These are phyloP conservation scores for Echiichthys vipera DNA, from an alignment of 2,797 vertebrate species.

Conservation along the genomic window DNA sequence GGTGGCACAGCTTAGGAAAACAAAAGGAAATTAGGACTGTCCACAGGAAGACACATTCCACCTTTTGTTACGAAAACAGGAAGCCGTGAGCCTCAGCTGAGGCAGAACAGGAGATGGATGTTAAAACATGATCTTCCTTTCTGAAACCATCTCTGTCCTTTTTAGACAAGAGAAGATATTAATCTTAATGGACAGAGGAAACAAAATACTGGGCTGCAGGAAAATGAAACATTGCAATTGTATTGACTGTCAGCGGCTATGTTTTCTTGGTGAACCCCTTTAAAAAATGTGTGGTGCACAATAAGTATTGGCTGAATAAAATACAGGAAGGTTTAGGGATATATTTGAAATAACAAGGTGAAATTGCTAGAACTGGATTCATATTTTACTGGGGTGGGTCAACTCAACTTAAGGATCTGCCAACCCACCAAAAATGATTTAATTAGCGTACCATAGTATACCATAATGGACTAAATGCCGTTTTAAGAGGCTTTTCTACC, in stretches of 20 bases:
- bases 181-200: constrained; percentile 10
- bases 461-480: background rate
- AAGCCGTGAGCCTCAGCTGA: constrained; percentile 35
- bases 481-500: background rate
- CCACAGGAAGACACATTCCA: constrained; percentile 60
- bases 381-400: background rate
- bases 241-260: background rate
- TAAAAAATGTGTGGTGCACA: background rate
- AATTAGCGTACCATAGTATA: background rate
- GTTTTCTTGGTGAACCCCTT: background rate
- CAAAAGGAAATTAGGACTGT: constrained; percentile 59
- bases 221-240: background rate
- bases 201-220: background rate
- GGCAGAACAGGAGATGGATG: constrained; percentile 50
- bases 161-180: constrained; percentile 7
- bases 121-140: constrained; percentile 46
- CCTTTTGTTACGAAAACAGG: constrained; percentile 61
- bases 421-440: background rate
- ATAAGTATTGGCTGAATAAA: background rate
- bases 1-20: constrained; percentile 52
- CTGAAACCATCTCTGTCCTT: constrained; percentile 15
- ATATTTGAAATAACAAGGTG: constrained; percentile 1
- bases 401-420: background rate
- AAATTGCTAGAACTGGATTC: background rate
- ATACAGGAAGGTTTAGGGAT: background rate